Percentiles rank a stretch among this genome's conserved stretches.
Evolutionary conservation across 2,888 invertebrate species (phyloP).

Genomic region (Meloe dianella): DNA sequence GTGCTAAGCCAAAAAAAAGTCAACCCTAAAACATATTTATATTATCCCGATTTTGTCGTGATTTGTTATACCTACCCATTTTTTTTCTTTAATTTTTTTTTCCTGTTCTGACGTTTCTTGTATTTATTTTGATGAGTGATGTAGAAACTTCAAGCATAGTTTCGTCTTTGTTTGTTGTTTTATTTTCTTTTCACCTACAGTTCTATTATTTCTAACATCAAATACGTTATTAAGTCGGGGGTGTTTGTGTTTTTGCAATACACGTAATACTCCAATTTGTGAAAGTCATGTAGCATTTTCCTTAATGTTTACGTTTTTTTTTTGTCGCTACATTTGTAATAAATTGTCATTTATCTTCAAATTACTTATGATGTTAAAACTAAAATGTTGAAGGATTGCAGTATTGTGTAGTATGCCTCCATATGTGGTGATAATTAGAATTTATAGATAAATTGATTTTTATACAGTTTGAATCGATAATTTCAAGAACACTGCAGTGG

Average conservation of each 20-base stretch:
- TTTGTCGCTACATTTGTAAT: neutral
- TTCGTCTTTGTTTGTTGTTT: too few species aligned
- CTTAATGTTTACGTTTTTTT: neutral
- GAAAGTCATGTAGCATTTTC: neutral
- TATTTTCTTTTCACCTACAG: too few species aligned
- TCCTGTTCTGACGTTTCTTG: too few species aligned
- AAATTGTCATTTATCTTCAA: too few species aligned
- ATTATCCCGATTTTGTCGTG: too few species aligned
- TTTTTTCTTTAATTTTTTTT: too few species aligned
- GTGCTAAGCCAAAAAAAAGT: too few species aligned
- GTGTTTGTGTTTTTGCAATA: neutral
- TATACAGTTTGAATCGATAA: conserved; percentile 21
- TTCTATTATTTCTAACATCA: neutral
- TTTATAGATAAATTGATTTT: conserved; percentile 12
- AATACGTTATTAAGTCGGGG: neutral
- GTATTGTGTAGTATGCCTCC: neutral
- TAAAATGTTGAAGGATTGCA: neutral
- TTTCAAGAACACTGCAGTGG: conserved; percentile 25
- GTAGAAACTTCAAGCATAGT: too few species aligned
- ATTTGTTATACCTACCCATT: too few species aligned
- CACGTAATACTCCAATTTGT: neutral
- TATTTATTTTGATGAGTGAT: neutral
- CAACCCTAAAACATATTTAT: too few species aligned
- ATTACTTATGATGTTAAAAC: neutral
- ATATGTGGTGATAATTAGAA: neutral